These are phyloP conservation scores for Chymomyza caudatula DNA, from an alignment of 2,888 invertebrate genomes.

Conservation along the genomic window DNA sequence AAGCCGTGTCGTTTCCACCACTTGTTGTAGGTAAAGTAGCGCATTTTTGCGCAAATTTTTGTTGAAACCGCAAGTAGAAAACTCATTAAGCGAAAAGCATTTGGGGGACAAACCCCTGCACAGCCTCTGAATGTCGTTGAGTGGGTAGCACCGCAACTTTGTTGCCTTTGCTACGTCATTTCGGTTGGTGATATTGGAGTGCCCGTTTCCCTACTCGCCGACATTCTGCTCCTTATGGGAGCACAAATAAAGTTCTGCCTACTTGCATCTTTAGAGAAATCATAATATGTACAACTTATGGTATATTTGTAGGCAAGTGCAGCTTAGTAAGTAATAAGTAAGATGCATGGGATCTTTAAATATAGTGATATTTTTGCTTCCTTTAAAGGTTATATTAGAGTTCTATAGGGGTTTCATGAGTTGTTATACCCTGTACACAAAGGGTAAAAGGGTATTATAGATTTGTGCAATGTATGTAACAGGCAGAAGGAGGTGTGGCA, in stretches of 20 bases:
- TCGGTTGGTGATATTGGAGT: background rate
- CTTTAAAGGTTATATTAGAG: no score
- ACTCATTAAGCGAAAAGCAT: constrained; percentile 72
- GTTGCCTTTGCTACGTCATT: background rate
- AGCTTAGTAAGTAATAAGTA: no score
- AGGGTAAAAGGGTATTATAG: no score
- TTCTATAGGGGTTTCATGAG: no score
- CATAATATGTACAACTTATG: no score
- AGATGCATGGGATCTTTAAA: no score
- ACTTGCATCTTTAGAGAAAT: no score
- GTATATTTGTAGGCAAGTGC: no score
- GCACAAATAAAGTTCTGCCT: background rate
- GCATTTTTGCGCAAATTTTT: constrained; percentile 70
- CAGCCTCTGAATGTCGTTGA: background rate
- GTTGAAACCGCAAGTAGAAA: constrained; percentile 68
- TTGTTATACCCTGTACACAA: no score
- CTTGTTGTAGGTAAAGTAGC: constrained; percentile 62
- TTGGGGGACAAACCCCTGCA: constrained; percentile 34
- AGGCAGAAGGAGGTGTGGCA: no score
- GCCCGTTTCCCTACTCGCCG: background rate
- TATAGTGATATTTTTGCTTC: no score
- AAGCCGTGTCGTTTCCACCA: constrained; percentile 30
- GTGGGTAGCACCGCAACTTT: background rate
- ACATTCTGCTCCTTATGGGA: background rate
- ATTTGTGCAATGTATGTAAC: no score